Base-by-base conservation (phyloP, 1,140 invertebrate species). In the Orussus abietinus region DNA sequence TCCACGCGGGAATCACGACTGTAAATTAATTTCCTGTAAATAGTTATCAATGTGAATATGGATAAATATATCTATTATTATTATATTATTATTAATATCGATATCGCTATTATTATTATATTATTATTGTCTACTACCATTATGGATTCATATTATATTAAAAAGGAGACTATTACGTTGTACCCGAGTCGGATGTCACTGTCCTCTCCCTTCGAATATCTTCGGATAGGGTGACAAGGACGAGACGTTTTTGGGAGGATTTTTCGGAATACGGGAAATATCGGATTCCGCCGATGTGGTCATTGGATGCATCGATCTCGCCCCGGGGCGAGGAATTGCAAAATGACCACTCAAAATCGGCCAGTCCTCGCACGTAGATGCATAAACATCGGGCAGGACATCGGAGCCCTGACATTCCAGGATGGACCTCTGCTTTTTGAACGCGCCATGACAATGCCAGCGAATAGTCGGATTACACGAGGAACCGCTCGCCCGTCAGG, bases 1-100 rank as follows among this genome's bases (percentile, higher is more conserved):
- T 64, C 66, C 62, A 59, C 69, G 66, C 66, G 51, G 41, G 61
- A 14, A 33, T 15, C 66, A 66, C 58, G 49, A 64, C 62, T 70
- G 68, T 72, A 70, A 64, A 71, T 62, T 69, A 64, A 61, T 58
- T 52, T 49, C 53, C 37, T 72, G 69, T 72, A 72, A 46, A 72
- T 72, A 72, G 54, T 56, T 64, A 55, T 72, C 49, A 71, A 71
- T 72, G 68, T 72, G 67, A 70, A 72, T 70, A 71, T 69, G 68
- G 64, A 72, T 64, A 60, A 70, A 60, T 60, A 64, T 66, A 69
- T 64, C 59, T 69, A 68, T 67, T 59, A 51, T 53, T 59, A 63
- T 55, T n/a, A 60, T 53, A 49, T 53, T 55, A 60, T 62, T 58
- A 60, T 61, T 52, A 45, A 43, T 52, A 61, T 55, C 46, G 45